phyloP scores from a whole-genome alignment of 2,888 invertebrate species.

The Aspidiotus rigidus region DNA sequence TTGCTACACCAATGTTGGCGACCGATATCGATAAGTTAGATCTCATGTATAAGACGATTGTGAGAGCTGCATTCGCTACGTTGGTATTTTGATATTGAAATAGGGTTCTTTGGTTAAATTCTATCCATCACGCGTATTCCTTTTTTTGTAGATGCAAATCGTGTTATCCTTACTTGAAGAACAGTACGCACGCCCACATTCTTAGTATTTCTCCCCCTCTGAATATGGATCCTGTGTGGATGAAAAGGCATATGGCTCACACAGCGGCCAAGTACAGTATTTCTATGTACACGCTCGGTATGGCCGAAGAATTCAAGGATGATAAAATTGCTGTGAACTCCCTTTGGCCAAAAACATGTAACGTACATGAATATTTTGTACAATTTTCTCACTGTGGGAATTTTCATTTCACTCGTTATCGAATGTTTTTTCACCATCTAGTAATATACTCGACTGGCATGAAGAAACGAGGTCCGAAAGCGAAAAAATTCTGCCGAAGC shows the following conservation, averaged over 20 bases:
- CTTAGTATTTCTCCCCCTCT: constrained; percentile 93
- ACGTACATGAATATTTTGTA: constrained; percentile 10
- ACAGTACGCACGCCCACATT: constrained; percentile 83
- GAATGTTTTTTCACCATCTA: constrained; percentile 33
- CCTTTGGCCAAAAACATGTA: constrained; percentile 87
- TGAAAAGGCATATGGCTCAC: constrained; percentile 82
- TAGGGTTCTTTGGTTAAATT: too few species aligned
- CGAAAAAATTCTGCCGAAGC: constrained; percentile 58
- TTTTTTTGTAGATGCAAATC: constrained; percentile 64
- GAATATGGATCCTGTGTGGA: constrained; percentile 81
- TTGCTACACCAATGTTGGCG: too few species aligned
- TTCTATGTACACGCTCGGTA: constrained; percentile 95
- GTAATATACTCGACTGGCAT: constrained; percentile 52
- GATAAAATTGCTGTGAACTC: constrained; percentile 89
- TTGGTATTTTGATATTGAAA: too few species aligned
- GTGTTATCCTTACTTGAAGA: constrained; percentile 76
- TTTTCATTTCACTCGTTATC: too few species aligned
- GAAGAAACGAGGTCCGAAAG: constrained; percentile 62
- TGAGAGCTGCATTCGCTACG: too few species aligned
- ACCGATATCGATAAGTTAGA: too few species aligned
- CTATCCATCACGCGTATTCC: too few species aligned
- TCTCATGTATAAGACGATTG: too few species aligned
- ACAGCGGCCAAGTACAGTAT: constrained; percentile 98
- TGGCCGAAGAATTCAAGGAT: constrained; percentile 80
- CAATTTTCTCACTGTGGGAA: too few species aligned